Evolutionary conservation across 2,113 vertebrate species (phyloP).

Genomic region (Antechinus flavipes): DNA sequence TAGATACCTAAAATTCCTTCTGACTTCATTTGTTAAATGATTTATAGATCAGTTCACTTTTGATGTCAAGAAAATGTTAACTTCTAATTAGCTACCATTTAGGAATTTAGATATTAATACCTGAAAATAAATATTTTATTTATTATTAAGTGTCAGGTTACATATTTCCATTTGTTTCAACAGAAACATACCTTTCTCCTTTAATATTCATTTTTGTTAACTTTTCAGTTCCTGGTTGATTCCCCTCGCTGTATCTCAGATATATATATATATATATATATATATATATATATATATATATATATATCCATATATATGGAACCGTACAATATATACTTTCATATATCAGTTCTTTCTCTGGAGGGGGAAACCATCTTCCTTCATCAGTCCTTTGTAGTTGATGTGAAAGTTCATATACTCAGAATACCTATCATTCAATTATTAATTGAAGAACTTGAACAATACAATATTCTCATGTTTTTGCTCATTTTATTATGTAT

Average conservation of each 20-base stretch:
- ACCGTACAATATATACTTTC: neutral
- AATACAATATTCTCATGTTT: too few relatives aligned
- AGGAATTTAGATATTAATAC: neutral
- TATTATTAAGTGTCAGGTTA: neutral
- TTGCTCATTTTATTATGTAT: too few relatives aligned
- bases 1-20: neutral
- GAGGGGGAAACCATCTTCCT: neutral
- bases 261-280: too few relatives aligned
- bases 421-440: neutral
- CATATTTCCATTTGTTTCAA: neutral
- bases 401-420: neutral
- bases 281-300: too few relatives aligned
- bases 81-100: neutral
- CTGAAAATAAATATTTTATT: too few relatives aligned
- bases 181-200: neutral
- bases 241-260: neutral
- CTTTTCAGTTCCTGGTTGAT: neutral
- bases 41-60: neutral
- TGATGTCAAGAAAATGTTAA: neutral
- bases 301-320: too few relatives aligned
- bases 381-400: neutral
- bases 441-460: too few relatives aligned
- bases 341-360: neutral
- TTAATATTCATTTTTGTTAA: neutral
- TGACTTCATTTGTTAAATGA: neutral